phyloP scores from a whole-genome alignment of 2,888 invertebrate genomes.

The Malthinus seriepunctatus region DNA sequence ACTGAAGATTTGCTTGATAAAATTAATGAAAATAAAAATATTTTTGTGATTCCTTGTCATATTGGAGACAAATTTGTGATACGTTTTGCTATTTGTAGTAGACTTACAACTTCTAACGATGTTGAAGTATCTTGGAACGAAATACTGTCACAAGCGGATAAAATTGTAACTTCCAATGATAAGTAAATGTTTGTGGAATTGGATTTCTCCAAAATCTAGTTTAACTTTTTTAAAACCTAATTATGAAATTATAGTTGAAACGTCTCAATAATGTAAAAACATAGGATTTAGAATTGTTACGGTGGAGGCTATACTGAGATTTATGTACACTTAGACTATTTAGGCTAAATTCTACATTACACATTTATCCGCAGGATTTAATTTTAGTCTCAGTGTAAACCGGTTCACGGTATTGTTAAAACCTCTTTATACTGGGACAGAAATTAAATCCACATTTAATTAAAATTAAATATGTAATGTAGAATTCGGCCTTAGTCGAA shows the following conservation, averaged over 20 bases:
- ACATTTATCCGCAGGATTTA: no score
- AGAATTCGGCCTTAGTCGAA: no score
- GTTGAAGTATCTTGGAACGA: constrained; percentile 88
- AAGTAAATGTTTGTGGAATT: constrained; percentile 42
- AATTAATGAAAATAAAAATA: constrained; percentile 87
- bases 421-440: no score
- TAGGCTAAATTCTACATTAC: no score
- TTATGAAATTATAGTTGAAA: constrained; percentile 55
- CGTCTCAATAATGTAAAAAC: constrained; percentile 76
- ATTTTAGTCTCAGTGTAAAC: no score
- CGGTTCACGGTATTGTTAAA: no score
- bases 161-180: constrained; percentile 71
- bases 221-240: background rate
- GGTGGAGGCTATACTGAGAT: no score
- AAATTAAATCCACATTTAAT: no score
- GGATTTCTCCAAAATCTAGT: background rate
- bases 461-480: no score
- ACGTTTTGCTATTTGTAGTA: constrained; percentile 87
- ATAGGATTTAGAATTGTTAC: no score
- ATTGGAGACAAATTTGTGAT: constrained; percentile 83
- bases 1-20: constrained; percentile 81
- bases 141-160: constrained; percentile 75
- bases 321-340: no score
- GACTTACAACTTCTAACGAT: constrained; percentile 78
- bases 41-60: constrained; percentile 91